phyloP scores from a whole-genome alignment of 2,113 vertebrate species.

The Peromyscus californicus region DNA sequence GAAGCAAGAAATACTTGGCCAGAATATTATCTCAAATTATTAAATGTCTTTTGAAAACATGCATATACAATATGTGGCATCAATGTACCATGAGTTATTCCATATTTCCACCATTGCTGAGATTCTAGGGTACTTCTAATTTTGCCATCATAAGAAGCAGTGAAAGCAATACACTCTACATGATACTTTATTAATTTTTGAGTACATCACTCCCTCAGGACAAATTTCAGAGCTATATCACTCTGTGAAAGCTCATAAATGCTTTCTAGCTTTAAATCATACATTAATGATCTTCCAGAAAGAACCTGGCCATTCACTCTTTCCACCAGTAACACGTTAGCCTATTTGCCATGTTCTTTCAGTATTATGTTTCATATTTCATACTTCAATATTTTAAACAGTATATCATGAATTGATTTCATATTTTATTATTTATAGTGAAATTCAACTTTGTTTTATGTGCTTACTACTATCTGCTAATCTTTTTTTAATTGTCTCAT shows the following conservation, averaged over 20 bases:
- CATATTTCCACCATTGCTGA: background rate
- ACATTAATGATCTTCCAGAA: background rate
- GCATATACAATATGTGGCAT: background rate
- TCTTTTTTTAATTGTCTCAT: background rate
- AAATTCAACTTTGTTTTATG: background rate
- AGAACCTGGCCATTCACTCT: background rate
- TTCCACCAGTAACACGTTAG: background rate
- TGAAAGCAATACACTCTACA: background rate
- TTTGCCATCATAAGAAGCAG: constrained; percentile 20
- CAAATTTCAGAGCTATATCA: constrained; percentile 39
- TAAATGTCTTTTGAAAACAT: constrained; percentile 26
- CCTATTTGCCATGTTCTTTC: background rate
- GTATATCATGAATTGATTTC: background rate
- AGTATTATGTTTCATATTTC: background rate
- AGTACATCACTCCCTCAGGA: constrained; percentile 44
- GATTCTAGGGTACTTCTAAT: constrained; percentile 19
- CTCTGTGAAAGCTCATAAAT: constrained; percentile 6
- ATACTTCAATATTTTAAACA: constrained; percentile 40
- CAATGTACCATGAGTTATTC: background rate
- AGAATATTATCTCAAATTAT: background rate
- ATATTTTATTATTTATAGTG: background rate
- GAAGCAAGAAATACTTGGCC: background rate
- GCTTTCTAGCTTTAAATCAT: constrained; percentile 6
- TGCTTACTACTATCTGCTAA: background rate
- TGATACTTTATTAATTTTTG: constrained; percentile 11